Evolutionary conservation across 2,888 invertebrate genomes (phyloP).

Genomic region (Fabriciana adippe): DNA sequence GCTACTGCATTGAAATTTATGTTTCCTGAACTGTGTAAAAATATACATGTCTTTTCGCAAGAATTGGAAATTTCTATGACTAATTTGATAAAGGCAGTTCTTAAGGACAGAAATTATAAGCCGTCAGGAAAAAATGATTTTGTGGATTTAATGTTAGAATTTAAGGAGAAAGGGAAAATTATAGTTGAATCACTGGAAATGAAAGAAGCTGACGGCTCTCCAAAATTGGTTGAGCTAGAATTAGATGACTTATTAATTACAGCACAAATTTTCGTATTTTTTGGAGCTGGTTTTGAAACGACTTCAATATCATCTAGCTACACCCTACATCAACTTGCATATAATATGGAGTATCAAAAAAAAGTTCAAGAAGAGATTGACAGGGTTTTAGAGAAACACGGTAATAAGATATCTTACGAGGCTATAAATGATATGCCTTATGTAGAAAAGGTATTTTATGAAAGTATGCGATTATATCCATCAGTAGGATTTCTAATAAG

Average conservation of each 20-base stretch:
- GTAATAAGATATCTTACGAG: conserved; percentile 64
- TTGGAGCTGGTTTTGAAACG: conserved; percentile 79
- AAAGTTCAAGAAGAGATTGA: conserved; percentile 73
- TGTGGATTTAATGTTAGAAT: conserved; percentile 67
- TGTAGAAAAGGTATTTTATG: conserved; percentile 69
- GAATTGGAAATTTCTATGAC: conserved; percentile 59
- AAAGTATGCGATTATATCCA: conserved; percentile 71
- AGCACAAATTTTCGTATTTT: conserved; percentile 73
- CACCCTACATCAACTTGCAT: conserved; percentile 73
- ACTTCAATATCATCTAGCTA: conserved; percentile 77
- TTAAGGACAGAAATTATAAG: conserved; percentile 60
- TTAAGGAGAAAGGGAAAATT: conserved; percentile 65
- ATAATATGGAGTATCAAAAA: conserved; percentile 68
- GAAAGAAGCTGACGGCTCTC: conserved; percentile 58
- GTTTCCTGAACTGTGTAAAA: conserved; percentile 65
- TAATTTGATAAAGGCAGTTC: conserved; percentile 56
- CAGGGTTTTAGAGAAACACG: conserved; percentile 57
- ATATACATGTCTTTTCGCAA: conserved; percentile 56
- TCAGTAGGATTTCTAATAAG: conserved; percentile 67
- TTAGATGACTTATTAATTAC: conserved; percentile 61
- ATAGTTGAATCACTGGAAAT: conserved; percentile 64
- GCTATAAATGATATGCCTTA: conserved; percentile 70
- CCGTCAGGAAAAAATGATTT: conserved; percentile 70
- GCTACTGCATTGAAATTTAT: conserved; percentile 56
- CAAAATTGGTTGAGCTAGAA: conserved; percentile 61